Conservation (phyloP, 2,113 vertebrate species). For the Ceratotherium simum region DNA sequence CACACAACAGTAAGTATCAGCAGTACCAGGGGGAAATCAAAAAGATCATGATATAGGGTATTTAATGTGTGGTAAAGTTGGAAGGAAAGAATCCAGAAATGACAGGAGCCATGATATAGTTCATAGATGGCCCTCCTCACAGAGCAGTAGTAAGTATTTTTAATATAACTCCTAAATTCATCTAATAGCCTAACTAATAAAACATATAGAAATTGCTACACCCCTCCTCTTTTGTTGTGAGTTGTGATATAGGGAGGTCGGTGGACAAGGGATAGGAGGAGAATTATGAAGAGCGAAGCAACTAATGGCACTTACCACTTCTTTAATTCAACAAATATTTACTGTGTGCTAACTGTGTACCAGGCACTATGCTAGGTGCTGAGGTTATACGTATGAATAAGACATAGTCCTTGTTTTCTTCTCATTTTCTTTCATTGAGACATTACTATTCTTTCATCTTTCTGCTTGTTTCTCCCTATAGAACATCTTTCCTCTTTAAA, state of each 20-base stretch:
- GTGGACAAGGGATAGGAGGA: not conserved
- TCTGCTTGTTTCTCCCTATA: not conserved
- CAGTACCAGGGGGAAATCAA: not conserved
- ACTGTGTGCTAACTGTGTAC: not conserved
- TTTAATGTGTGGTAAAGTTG: not conserved
- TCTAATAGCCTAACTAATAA: not conserved
- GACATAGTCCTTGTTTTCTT: not conserved
- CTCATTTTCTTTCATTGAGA: not conserved
- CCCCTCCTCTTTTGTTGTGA: not conserved
- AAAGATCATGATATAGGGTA: not conserved
- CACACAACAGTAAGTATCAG: not conserved
- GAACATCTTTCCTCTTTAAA: not conserved
- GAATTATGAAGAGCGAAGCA: not conserved
- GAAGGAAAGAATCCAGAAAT: not conserved
- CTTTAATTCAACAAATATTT: not conserved
- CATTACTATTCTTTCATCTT: not conserved
- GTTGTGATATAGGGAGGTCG: not conserved
- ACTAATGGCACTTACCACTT: not conserved
- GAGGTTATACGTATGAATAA: not conserved
- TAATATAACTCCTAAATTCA: not conserved
- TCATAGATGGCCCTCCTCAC: not conserved
- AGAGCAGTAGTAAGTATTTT: not conserved
- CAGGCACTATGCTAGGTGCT: not conserved
- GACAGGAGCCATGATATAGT: not conserved
- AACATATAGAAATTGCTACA: not conserved